Evolutionary conservation across 1,140 invertebrate genomes (phyloP).

Genomic region (Belonocnema kinseyi): DNA sequence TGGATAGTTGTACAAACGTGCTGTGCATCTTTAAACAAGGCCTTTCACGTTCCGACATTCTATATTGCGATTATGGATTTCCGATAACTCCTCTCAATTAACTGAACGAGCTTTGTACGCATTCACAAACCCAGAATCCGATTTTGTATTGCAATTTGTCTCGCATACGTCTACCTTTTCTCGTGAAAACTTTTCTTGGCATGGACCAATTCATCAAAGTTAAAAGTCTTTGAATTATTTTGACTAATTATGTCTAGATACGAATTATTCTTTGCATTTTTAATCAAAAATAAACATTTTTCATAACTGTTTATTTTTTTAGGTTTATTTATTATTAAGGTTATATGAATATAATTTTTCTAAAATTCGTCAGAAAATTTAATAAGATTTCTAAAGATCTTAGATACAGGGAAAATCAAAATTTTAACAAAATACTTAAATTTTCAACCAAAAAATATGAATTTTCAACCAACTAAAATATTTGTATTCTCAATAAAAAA

Average conservation of each 20-base stretch:
- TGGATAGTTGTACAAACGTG: conserved; percentile 13
- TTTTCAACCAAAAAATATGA: no score
- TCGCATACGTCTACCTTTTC: background rate
- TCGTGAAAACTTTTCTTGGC: background rate
- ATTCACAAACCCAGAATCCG: background rate
- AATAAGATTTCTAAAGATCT: no score
- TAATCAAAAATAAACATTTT: no score
- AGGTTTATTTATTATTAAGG: no score
- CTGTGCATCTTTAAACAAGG: conserved; percentile 1
- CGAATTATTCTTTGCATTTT: background rate
- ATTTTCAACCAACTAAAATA: no score
- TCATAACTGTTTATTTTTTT: no score
- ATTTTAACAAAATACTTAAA: no score
- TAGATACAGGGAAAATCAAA: no score
- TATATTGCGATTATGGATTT: conserved; percentile 11
- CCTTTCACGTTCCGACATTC: conserved; percentile 7
- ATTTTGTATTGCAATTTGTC: conserved; percentile 4
- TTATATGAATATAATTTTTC: no score
- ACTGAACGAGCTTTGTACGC: background rate
- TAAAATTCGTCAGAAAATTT: no score
- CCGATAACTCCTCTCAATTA: conserved; percentile 17
- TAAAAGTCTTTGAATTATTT: background rate
- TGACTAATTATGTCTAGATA: background rate
- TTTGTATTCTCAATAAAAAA: no score
- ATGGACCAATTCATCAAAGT: background rate